phyloP scores from a whole-genome alignment of 2,888 invertebrate genomes.

The Drosophila mayaguana region DNA sequence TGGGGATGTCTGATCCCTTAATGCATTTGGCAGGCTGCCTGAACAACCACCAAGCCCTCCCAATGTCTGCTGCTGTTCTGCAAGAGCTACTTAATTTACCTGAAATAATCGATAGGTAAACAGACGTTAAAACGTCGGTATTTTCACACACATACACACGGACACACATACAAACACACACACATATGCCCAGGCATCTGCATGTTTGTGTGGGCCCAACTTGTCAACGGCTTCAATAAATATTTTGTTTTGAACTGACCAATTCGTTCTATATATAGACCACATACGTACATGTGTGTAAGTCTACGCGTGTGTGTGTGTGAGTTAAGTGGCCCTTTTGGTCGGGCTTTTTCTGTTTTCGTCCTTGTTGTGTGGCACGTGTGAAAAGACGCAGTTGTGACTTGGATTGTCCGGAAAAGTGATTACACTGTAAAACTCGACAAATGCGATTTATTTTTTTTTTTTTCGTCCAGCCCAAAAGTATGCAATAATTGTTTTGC shows the following conservation, averaged over 20 bases:
- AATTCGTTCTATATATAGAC: constrained; percentile 43
- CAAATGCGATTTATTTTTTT: constrained; percentile 27
- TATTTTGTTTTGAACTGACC: constrained; percentile 76
- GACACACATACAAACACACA: constrained; percentile 6
- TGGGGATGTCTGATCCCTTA: constrained; percentile 80
- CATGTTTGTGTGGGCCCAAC: constrained; percentile 32
- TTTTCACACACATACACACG: constrained; percentile 70
- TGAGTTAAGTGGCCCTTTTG: constrained; percentile 65
- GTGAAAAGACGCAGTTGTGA: constrained; percentile 66
- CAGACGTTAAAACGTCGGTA: constrained; percentile 79
- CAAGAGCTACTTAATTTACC: constrained; percentile 82
- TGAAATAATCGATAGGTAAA: constrained; percentile 83
- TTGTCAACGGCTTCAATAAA: constrained; percentile 75
- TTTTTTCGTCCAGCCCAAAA: constrained; percentile 44
- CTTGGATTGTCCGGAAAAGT: constrained; percentile 11
- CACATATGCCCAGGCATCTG: not conserved
- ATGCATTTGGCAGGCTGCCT: constrained; percentile 77
- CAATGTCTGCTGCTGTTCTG: constrained; percentile 35
- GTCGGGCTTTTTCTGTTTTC: constrained; percentile 14
- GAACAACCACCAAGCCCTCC: constrained; percentile 59
- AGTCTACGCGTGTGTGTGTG: constrained; percentile 24
- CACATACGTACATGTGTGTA: constrained; percentile 5
- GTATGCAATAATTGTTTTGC: constrained; percentile 49
- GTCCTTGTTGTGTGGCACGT: constrained; percentile 50
- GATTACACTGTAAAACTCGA: constrained; percentile 41